Evolutionary conservation across 2,113 vertebrate genomes (phyloP).

Genomic region (Scalopus aquaticus): DNA sequence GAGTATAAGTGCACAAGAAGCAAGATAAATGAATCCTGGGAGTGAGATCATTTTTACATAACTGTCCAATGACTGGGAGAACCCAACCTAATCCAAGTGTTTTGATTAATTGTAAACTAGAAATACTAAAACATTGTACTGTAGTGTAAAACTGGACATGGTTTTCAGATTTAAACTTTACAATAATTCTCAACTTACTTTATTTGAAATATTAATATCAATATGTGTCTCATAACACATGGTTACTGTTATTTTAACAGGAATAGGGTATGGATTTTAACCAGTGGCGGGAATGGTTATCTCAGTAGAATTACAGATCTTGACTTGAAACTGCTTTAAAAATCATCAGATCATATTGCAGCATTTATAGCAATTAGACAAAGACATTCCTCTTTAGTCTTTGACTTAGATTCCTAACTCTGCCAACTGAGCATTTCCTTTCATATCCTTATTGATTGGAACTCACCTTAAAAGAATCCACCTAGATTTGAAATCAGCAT

Average conservation of each 20-base stretch:
- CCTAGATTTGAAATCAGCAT: conserved; percentile 34
- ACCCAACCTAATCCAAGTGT: background rate
- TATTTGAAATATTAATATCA: background rate
- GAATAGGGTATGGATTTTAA: conserved; percentile 49
- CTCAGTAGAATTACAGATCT: conserved; percentile 51
- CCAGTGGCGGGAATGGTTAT: background rate
- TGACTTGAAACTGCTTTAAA: conserved; percentile 46
- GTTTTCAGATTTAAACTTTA: background rate
- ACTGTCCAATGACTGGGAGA: background rate
- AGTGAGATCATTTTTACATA: background rate
- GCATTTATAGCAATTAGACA: conserved; percentile 48
- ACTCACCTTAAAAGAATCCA: conserved; percentile 67
- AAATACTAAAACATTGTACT: background rate
- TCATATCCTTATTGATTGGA: conserved; percentile 59
- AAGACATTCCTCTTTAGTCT: conserved; percentile 24
- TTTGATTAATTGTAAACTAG: conserved; percentile 8
- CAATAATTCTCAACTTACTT: background rate
- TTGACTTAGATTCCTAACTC: conserved; percentile 25
- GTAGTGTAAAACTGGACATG: background rate
- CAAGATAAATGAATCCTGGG: background rate
- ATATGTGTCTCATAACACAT: background rate
- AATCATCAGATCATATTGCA: conserved; percentile 56
- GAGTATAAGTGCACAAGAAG: background rate
- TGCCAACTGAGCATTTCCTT: conserved; percentile 64
- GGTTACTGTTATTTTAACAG: conserved; percentile 30